These are phyloP conservation scores for Tribolium castaneum DNA, from an alignment of 1,140 invertebrate species.

Conservation along the genomic window DNA sequence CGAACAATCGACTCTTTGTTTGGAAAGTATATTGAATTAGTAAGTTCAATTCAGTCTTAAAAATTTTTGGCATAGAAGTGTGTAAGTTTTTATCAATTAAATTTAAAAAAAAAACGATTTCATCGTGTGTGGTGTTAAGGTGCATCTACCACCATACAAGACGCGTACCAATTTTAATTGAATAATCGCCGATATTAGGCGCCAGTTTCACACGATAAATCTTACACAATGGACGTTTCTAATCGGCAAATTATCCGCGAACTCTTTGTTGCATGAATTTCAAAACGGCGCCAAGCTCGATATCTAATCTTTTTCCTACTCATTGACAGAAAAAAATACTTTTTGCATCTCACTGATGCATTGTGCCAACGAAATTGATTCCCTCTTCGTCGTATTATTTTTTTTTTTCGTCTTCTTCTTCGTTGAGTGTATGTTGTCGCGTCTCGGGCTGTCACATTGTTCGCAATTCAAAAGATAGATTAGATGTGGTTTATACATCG, in stretches of 20 bases:
- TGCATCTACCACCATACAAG: too few species aligned
- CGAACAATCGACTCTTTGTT: too few species aligned
- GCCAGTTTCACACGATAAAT: constrained; percentile 33
- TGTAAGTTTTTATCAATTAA: too few species aligned
- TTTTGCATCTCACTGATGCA: background rate
- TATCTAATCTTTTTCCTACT: background rate
- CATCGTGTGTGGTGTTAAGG: background rate
- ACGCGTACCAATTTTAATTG: constrained; percentile 2
- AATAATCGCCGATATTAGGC: constrained; percentile 18
- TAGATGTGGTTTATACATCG: constrained; percentile 19
- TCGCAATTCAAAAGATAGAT: constrained; percentile 18
- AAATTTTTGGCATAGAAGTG: too few species aligned
- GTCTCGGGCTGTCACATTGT: constrained; percentile 3
- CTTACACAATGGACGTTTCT: constrained; percentile 13
- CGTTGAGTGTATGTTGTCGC: background rate
- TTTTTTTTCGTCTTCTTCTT: background rate
- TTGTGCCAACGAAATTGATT: constrained; percentile 7
- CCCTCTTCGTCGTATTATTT: background rate
- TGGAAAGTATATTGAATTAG: too few species aligned
- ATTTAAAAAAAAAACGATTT: too few species aligned
- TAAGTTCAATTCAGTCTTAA: too few species aligned
- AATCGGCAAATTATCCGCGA: constrained; percentile 27
- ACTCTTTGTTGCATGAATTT: constrained; percentile 28
- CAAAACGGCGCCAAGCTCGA: constrained; percentile 14
- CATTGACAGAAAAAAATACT: background rate